Base-by-base conservation (phyloP, 2,888 invertebrate genomes). In the Helicoverpa assulta region DNA sequence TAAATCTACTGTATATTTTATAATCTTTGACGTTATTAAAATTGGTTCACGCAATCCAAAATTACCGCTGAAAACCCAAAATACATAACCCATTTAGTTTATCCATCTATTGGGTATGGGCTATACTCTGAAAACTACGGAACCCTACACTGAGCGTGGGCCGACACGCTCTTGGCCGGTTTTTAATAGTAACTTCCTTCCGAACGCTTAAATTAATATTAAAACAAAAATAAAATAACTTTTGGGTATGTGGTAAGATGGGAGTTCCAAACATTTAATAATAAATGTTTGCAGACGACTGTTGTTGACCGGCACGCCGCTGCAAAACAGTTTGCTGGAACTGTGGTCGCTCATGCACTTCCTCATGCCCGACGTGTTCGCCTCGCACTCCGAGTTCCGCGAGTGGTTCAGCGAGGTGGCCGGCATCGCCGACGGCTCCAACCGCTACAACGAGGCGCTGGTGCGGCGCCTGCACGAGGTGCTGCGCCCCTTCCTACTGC, bases 321-420 rank as follows among this genome's bases (percentile, higher is more conserved):
- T 99, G 78, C 99, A 99, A 95, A 99, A 99, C 94, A 98, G 98
- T 91, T 94, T 99, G 85, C 98, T 99, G 98, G 99, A 99, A 95
- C 96, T 99, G 83, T 99, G 99, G 99, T 99, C 99, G 26, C 96
- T 99, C 74, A 99, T 99, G 99, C 99, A 99, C 96, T 99, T 99
- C 95, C 96, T 99, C 63, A 99, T 99, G 99, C 99, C 99, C 54
- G 98, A 98, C 92, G 98, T 99, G 82, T 99, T 99, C 96, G 98
- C 99, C 83, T 99, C 99, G 60, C 99, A 99, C 95, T 97, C 98
- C 64, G 99, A 99, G 94, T 99, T 99, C 92, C 99, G 99, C 92
- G 99, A 99, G 94, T 99, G 99, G 99, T 99, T 99, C 96, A 98
- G 98, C 70, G 99, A 99, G 54, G 98, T 99, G 78, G 98, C 99